Conservation (phyloP, 1,140 invertebrate genomes). For the Eumaeus atala region DNA sequence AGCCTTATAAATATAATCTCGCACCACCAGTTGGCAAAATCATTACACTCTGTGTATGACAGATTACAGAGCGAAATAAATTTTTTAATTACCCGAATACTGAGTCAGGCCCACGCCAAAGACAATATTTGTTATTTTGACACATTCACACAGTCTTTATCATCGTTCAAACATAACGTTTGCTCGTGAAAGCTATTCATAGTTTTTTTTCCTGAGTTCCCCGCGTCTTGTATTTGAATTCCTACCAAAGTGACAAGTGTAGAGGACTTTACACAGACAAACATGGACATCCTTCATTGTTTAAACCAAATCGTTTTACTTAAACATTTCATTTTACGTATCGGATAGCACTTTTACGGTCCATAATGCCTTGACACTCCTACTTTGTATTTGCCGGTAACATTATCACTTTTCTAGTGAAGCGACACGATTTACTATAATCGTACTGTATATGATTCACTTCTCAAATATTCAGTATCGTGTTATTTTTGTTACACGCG, state of each 20-base stretch:
- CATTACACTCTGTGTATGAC: slow-evolving; percentile 15
- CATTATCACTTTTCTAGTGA: slow-evolving; percentile 6
- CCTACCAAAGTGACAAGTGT: slow-evolving; percentile 69
- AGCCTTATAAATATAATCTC: slow-evolving; percentile 13
- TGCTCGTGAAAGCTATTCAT: slow-evolving; percentile 67
- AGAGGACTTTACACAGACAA: slow-evolving; percentile 54
- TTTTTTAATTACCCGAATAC: slow-evolving; percentile 25
- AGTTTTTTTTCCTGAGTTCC: slow-evolving; percentile 45
- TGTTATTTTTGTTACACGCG: not conserved
- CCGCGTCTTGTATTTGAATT: slow-evolving; percentile 55
- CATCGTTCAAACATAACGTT: slow-evolving; percentile 65
- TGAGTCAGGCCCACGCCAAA: slow-evolving; percentile 38
- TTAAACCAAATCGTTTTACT: slow-evolving; percentile 12
- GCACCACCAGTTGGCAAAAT: slow-evolving; percentile 5
- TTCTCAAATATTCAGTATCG: too few relatives aligned
- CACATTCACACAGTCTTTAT: slow-evolving; percentile 72
- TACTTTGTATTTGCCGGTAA: not conserved
- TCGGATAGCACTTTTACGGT: not conserved
- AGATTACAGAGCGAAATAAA: slow-evolving; percentile 15
- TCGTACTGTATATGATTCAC: not conserved
- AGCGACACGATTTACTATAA: not conserved
- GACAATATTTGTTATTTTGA: slow-evolving; percentile 71
- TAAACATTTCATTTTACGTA: slow-evolving; percentile 11
- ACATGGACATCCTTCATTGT: slow-evolving; percentile 47
- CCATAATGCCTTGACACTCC: not conserved